These are phyloP conservation scores for Epinephelus coioides DNA, from an alignment of 2,797 vertebrate species.

Conservation along the genomic window DNA sequence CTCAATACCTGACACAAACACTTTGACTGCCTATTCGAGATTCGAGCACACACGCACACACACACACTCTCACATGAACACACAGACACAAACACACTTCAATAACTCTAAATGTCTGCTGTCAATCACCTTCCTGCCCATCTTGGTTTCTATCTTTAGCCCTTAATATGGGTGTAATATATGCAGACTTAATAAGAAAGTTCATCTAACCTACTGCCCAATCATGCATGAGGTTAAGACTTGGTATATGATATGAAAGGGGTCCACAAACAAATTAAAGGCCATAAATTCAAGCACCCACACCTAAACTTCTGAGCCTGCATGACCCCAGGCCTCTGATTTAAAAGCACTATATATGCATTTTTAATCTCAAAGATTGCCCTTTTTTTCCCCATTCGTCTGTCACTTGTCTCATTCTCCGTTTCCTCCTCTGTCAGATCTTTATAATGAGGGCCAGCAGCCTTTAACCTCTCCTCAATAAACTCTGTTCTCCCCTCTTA, in stretches of 20 bases:
- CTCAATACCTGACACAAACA: conserved; percentile 62
- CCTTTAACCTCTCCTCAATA: conserved; percentile 77
- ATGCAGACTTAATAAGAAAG: conserved; percentile 42
- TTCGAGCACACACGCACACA: neutral
- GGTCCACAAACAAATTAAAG: conserved; percentile 41
- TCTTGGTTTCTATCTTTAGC: conserved; percentile 34
- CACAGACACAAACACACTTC: conserved; percentile 25
- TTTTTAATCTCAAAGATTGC: conserved; percentile 72
- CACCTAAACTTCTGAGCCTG: conserved; percentile 10
- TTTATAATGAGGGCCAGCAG: conserved; percentile 70
- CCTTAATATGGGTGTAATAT: conserved; percentile 56
- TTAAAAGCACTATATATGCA: conserved; percentile 65
- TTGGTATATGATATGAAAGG: conserved; percentile 48
- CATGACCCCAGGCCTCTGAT: conserved; percentile 45
- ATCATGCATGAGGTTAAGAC: conserved; percentile 26
- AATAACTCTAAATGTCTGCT: conserved; percentile 64
- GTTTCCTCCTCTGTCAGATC: conserved; percentile 55
- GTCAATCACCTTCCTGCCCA: conserved; percentile 47
- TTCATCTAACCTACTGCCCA: conserved; percentile 20
- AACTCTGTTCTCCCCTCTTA: conserved; percentile 51
- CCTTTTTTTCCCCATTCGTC: conserved; percentile 33
- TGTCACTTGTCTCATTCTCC: conserved; percentile 47
- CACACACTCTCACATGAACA: neutral
- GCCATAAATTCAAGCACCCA: conserved; percentile 25
- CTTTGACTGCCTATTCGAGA: neutral